Evolutionary conservation across 1,140 invertebrate genomes (phyloP), one percentile per base, ranked within the genome.

Genomic region (Formica exsecta): DNA sequence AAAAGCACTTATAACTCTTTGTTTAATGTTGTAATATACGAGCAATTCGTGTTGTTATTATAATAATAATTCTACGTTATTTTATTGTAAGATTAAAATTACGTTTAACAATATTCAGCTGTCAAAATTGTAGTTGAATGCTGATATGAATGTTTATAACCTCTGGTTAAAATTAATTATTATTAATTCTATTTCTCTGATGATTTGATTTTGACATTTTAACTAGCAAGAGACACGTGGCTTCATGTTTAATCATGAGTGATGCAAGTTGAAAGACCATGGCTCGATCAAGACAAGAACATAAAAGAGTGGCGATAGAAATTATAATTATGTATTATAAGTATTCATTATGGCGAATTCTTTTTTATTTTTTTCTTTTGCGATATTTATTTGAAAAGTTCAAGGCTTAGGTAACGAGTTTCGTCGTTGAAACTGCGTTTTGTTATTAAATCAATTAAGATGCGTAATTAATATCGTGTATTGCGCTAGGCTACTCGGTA

Each of bases 201-300:
- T 22, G 38, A 73, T 59, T 61, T 36, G 57, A 74, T 61, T 83
- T 74, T 44, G 54, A 80, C 29, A 73, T 83, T 81, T 79, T 57
- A 64, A 57, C 38, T 51, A 38, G 5, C 29, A 77, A 44, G 76
- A 32, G 41, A 25, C 64, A 59, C 61, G 57, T 76, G 44, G 25
- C 22, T 25, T 77, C 84, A 16, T 65, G 41, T 54, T 66, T 51
- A 71, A 66, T 77, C 36, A 36, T 41, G 65, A 51, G 57, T 87
- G 86, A 87, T 86, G 86, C 86, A 87, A 87, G 86, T 65, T 86
- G 65, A 87, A 86, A 87, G 65, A 86, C 54, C 84, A 86, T 70
- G 70, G 83, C 76, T 87, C 44, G 86, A 77, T 62, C 13, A 61
- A 79, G 38, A 64, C 71, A 68, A 62, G 48, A 80, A 54, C 84